Base-by-base conservation (phyloP, 2,113 vertebrate genomes). In the Poeciliopsis turrubarensis region DNA sequence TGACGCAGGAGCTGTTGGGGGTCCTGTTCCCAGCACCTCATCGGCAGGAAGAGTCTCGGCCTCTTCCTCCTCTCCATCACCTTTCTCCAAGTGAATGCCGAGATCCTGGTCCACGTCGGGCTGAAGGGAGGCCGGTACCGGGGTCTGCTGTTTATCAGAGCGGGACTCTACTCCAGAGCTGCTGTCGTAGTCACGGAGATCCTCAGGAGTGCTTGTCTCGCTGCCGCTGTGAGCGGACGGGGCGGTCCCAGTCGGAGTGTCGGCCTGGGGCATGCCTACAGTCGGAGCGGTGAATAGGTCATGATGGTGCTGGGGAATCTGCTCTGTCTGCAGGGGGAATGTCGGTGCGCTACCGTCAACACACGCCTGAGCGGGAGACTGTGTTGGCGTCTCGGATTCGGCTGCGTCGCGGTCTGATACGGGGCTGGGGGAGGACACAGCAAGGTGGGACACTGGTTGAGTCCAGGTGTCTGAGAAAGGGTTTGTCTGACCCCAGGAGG, bases 191-290 rank as follows among this genome's bases (percentile, higher is more conserved):
- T 96, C 96, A 0, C 91, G 94, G 19, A 97, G 94, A 60, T 97
- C 97, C 83, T 97, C 96, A 0, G 97, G 97, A 0, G 96, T 97
- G 90, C 96, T 97, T 0, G 96, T 96, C 84, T 96, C 96, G 3
- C 97, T 97, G 88, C 95, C 95, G 88, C 96, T 96, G 89, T 95
- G 95, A 19, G 93, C 94, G 0, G 93, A 94, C 79, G 94, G 86
- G 29, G 95, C 95, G 0, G 94, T 86, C n/a, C 94, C 95, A 5
- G 95, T 96, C 69, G 96, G 85, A 1, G 95, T 93, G 71, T 94
- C 94, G 37, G 95, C 95, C 92, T 90, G 93, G 81, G 91, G 94
- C 78, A 95, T 88, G 31, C 86, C 92, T 6, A 70, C 70, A n/a
- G 81, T 70, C 9, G 91, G 76, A 25, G 71, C 78, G 31, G 74